Base-by-base conservation (phyloP, 2,888 invertebrate genomes). In the Hydriomena furcata region DNA sequence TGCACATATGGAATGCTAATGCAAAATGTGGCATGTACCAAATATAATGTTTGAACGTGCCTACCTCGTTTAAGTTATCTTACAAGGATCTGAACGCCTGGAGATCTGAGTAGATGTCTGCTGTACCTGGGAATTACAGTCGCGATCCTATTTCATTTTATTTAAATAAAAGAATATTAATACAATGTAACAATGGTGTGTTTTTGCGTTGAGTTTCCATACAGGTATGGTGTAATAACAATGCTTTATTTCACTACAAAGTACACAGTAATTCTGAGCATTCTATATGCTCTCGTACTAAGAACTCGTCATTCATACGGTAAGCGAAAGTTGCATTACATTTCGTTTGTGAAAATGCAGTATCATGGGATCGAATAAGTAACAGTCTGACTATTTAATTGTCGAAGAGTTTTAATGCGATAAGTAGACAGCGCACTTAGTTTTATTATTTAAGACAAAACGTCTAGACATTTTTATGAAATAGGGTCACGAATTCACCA, bases 281-380 rank as follows among this genome's bases (percentile, higher is more conserved):
- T 52, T 41, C 37, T 42, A 32, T 45, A 6, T 34, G 35, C 28
- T 46, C 52, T 52, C 48, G 36, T 42, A 42, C 42, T 37, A 36
- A 36, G 51, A 43, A 47, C 52, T 52, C 44, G 41, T 51, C 47
- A 40, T 52, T 52, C 52, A 52, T 43, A 52, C 73, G 56, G 47
- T 65, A 42, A 65, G 84, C 80, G 88, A 88, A 89, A 89, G 88
- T 82, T 66, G 63, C 66, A 71, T 76, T 72, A 73, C 69, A 75
- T 73, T 78, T 77, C 67, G 71, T 79, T 73, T 77, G 79, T 76
- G 82, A 84, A 85, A 82, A 79, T 76, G 70, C 70, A 73, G 63
- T 78, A 78, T 79, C 76, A 79, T 76, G 68, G 68, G 67, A 71
- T 68, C 67, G 63, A 75, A 70, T 73, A 60, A 73, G 61, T 36